Conservation (phyloP, 2,113 vertebrate genomes). For the Callocephalon fimbriatum region DNA sequence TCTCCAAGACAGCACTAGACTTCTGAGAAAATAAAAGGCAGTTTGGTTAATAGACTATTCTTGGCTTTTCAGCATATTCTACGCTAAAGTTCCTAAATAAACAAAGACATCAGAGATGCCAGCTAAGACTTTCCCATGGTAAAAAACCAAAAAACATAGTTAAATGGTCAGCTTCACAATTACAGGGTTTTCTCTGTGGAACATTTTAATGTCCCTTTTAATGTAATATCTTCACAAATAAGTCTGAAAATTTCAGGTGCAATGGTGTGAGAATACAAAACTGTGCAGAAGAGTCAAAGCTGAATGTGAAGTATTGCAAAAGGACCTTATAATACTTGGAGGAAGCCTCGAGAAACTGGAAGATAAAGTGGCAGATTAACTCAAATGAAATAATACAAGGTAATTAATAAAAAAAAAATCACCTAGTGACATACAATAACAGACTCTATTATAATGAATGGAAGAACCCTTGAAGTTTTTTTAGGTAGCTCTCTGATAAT, state of each 20-base stretch:
- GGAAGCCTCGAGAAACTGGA: background rate
- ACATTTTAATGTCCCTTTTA: fast-evolving
- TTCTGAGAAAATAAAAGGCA: background rate
- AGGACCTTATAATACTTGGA: background rate
- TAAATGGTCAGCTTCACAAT: background rate
- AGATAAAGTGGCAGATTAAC: background rate
- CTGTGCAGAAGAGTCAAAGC: background rate
- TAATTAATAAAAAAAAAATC: background rate
- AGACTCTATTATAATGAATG: background rate
- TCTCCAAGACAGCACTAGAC: background rate
- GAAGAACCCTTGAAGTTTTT: background rate
- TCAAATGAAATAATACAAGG: background rate
- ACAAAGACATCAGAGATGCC: background rate
- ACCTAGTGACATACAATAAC: background rate
- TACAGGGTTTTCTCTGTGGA: background rate
- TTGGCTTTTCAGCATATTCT: background rate
- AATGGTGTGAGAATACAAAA: background rate
- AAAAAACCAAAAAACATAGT: background rate
- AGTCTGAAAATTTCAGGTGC: background rate
- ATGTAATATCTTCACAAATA: background rate
- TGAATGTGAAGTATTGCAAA: background rate
- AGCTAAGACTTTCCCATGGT: background rate
- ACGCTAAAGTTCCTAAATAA: background rate
- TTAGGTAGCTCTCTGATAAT: background rate
- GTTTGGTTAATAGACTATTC: background rate